These are phyloP conservation scores for Aspidiotus rigidus DNA, from an alignment of 2,888 invertebrate species.

Conservation along the genomic window DNA sequence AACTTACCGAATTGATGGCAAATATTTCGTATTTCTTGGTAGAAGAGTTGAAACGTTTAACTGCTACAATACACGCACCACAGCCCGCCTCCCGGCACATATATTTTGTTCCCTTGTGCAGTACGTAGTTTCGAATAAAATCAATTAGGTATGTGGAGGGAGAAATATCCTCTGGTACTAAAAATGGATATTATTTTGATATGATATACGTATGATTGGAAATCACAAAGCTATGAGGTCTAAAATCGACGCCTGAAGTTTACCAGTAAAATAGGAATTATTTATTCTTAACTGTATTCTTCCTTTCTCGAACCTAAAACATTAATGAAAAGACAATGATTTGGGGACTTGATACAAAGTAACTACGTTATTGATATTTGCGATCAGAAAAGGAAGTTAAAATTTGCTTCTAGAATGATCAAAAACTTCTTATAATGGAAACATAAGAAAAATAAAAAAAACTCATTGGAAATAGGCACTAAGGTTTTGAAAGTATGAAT, in stretches of 20 bases:
- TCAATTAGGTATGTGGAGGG: conserved; percentile 16
- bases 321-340: no score
- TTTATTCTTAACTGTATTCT: conserved; percentile 18
- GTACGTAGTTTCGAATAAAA: conserved; percentile 44
- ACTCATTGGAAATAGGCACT: no score
- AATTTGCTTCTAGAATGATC: no score
- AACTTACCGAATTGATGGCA: conserved; percentile 35
- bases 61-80: conserved; percentile 90
- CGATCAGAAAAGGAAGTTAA: no score
- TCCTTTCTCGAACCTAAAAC: conserved; percentile 17
- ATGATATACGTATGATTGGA: not conserved
- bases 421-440: no score
- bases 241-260: not conserved
- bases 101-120: conserved; percentile 79
- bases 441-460: no score
- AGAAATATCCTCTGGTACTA: conserved; percentile 12
- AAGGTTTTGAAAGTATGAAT: no score
- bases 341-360: no score
- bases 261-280: conserved; percentile 13
- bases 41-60: conserved; percentile 42
- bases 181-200: not conserved
- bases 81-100: conserved; percentile 93
- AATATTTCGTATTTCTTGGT: conserved; percentile 31
- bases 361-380: no score
- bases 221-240: not conserved